These are phyloP conservation scores for Hippocampus comes DNA, from an alignment of 2,113 vertebrate genomes.

Conservation along the genomic window DNA sequence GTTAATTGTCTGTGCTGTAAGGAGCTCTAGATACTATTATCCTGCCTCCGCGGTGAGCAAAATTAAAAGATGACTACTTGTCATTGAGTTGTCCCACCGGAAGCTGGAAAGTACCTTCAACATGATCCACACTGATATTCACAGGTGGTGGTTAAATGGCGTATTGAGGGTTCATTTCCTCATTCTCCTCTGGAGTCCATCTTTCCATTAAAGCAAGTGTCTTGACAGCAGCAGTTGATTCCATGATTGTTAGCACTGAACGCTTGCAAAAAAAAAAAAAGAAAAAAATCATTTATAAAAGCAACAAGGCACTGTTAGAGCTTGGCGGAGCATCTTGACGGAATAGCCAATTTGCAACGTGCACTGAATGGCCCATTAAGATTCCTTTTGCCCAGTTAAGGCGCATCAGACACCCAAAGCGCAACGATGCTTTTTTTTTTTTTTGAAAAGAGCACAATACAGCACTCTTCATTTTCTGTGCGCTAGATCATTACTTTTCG, in stretches of 20 bases:
- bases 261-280: constrained; percentile 34
- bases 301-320: constrained; percentile 19
- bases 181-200: neutral
- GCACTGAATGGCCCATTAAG: constrained; percentile 32
- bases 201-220: constrained; percentile 7
- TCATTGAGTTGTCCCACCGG: constrained; percentile 14
- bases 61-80: constrained; percentile 29
- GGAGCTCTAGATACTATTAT: constrained; percentile 30
- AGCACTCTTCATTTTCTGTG: constrained; percentile 13
- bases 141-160: neutral
- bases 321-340: constrained; percentile 25
- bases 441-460: constrained; percentile 22
- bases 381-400: constrained; percentile 7
- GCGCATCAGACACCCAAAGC: constrained; percentile 13
- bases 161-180: constrained; percentile 13
- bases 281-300: constrained; percentile 24
- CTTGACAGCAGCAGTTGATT: constrained; percentile 14
- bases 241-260: constrained; percentile 17
- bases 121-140: constrained; percentile 23
- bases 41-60: constrained; percentile 19
- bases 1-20: constrained; percentile 1
- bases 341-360: constrained; percentile 17
- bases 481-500: constrained; percentile 30
- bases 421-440: constrained; percentile 9
- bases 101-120: constrained; percentile 11